A percentile compares a stretch with the other conserved stretches of the same genome.
phyloP scores from a whole-genome alignment of 2,113 vertebrate genomes.

The Dromiciops gliroides region DNA sequence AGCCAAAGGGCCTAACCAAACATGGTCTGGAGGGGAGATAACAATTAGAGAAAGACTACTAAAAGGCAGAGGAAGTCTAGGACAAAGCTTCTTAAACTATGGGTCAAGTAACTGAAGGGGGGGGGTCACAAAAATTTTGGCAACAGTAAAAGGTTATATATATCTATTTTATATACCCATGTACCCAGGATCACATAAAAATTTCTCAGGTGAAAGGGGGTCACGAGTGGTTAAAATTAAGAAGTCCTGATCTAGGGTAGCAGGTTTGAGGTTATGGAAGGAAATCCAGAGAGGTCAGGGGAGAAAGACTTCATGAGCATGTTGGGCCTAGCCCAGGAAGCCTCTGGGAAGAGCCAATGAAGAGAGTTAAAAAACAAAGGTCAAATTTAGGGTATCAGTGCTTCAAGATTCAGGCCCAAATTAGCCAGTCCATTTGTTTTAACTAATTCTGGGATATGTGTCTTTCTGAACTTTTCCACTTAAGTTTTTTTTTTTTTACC shows the following conservation, averaged over 20 bases:
- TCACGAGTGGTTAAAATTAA: too few relatives aligned
- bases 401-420: not conserved
- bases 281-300: not conserved
- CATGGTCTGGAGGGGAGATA: constrained; percentile 29
- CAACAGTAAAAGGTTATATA: too few relatives aligned
- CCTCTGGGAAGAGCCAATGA: not conserved
- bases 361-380: constrained; percentile 12
- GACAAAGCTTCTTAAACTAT: too few relatives aligned
- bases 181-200: too few relatives aligned
- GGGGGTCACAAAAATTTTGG: too few relatives aligned
- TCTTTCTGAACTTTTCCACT: constrained; percentile 18
- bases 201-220: too few relatives aligned
- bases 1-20: not conserved
- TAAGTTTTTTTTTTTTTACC: not conserved
- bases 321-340: not conserved
- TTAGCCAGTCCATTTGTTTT: not conserved
- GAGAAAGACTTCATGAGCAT: not conserved
- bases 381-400: not conserved
- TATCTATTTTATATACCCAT: too few relatives aligned
- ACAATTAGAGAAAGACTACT: not conserved
- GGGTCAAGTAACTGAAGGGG: too few relatives aligned
- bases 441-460: not conserved
- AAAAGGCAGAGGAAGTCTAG: not conserved
- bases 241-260: not conserved
- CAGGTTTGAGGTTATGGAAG: not conserved